phyloP scores from a whole-genome alignment of 2,113 vertebrate genomes.

The Chaetops frenatus region DNA sequence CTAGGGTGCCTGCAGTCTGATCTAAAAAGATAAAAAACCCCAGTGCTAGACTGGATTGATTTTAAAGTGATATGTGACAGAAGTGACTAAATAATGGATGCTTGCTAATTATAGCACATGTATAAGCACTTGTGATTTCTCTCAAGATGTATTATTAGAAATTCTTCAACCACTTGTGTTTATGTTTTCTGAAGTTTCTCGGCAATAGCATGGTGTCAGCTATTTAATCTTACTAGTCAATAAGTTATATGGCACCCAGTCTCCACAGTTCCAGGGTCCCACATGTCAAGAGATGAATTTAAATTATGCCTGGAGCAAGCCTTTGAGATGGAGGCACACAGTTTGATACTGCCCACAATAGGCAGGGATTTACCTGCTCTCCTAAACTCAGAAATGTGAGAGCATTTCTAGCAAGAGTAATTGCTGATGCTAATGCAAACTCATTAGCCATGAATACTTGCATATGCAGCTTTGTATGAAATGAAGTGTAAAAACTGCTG shows the following conservation, averaged over 20 bases:
- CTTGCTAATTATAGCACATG: neutral
- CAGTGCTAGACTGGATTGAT: neutral
- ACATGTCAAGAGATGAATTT: neutral
- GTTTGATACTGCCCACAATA: neutral
- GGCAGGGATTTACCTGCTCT: neutral
- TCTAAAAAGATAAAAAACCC: neutral
- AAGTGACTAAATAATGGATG: neutral
- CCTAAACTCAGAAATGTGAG: neutral
- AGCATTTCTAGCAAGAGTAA: neutral
- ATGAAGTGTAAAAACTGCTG: neutral
- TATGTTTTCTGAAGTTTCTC: neutral
- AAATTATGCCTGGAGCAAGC: neutral
- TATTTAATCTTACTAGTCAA: neutral
- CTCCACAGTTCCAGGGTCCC: neutral
- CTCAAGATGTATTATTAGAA: neutral
- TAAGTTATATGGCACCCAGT: neutral
- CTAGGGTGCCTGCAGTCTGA: neutral
- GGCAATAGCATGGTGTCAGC: neutral
- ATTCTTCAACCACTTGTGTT: neutral
- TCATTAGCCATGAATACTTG: neutral
- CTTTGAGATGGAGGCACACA: neutral
- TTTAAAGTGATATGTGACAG: neutral
- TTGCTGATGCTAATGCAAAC: neutral
- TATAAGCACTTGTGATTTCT: neutral
- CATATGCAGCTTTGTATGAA: neutral